Conservation (phyloP, 2,888 invertebrate species). For the Phaedon cochleariae region DNA sequence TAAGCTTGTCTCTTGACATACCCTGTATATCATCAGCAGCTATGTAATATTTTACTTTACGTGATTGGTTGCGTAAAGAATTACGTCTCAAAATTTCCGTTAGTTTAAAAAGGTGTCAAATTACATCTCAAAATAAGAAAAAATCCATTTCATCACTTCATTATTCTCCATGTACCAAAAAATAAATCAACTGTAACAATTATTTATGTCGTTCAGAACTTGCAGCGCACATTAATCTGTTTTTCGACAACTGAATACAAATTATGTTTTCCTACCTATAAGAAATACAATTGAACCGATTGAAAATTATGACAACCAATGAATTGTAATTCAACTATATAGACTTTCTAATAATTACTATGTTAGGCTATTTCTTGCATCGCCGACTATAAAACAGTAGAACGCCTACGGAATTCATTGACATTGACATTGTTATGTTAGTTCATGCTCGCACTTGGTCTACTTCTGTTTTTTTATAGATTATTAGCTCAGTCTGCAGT, state of each 20-base stretch:
- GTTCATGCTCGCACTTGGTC: constrained; percentile 9
- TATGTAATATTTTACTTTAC: no score
- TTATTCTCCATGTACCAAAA: no score
- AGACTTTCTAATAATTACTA: background rate
- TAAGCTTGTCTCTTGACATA: no score
- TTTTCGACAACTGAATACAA: background rate
- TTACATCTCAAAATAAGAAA: no score
- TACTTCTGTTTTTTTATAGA: constrained; percentile 1
- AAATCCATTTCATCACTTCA: no score
- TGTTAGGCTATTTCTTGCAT: background rate
- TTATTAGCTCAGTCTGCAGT: constrained; percentile 1
- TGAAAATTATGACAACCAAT: background rate
- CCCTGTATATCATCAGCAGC: no score
- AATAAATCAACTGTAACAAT: no score
- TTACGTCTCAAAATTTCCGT: no score
- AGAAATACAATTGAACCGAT: background rate
- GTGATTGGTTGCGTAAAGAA: no score
- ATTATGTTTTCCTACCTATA: background rate
- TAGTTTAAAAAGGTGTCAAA: no score
- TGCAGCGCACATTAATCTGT: background rate
- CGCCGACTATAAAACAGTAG: background rate
- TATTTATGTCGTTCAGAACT: background rate
- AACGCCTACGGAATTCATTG: background rate
- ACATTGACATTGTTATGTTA: constrained; percentile 11
- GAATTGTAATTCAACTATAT: background rate